These are phyloP conservation scores for Mimumesa dahlbomi DNA, from an alignment of 2,888 invertebrate species.

Conservation along the genomic window DNA sequence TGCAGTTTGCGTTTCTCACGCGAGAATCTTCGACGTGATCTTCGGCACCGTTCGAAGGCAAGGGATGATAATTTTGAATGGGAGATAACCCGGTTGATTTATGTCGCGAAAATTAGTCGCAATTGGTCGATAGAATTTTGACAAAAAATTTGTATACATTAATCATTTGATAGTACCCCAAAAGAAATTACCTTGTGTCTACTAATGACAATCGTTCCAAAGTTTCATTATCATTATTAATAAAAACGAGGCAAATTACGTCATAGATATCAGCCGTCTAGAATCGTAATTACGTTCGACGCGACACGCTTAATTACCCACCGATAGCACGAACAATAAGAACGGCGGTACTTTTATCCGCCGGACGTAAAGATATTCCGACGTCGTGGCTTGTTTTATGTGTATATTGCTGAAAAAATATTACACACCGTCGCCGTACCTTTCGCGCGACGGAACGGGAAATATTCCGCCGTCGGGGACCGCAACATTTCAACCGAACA, in stretches of 20 bases:
- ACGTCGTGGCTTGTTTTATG: conserved; percentile 23
- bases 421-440: conserved; percentile 25
- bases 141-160: conserved; percentile 7
- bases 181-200: no score
- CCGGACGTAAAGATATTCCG: conserved; percentile 5
- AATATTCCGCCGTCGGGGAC: conserved; percentile 17
- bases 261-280: no score
- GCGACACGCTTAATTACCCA: no score
- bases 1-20: conserved; percentile 69
- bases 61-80: conserved; percentile 58
- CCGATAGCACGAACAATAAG: no score
- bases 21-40: conserved; percentile 64
- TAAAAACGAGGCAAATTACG: no score
- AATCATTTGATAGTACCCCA: no score
- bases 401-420: no score
- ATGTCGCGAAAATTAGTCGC: conserved; percentile 42
- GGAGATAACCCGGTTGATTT: conserved; percentile 62
- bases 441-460: conserved; percentile 25
- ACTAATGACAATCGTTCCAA: no score
- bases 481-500: background rate
- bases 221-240: no score
- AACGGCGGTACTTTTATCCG: no score
- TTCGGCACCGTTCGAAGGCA: conserved; percentile 47
- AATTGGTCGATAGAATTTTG: conserved; percentile 38
- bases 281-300: no score